phyloP scores from a whole-genome alignment of 2,797 vertebrate species.

The Eulemur mongoz region DNA sequence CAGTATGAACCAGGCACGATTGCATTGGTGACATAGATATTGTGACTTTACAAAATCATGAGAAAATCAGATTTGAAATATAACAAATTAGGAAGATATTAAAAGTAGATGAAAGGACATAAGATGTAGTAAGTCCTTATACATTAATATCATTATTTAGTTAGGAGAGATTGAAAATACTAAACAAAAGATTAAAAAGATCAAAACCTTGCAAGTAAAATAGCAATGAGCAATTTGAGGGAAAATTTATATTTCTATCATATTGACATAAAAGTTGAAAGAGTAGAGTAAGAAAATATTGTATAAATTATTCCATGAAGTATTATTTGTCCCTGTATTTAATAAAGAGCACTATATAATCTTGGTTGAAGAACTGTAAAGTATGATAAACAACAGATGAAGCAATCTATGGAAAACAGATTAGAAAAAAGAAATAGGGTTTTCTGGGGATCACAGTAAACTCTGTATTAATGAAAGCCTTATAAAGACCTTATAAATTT shows the following conservation, averaged over 20 bases:
- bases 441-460: fast-evolving
- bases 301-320: background rate
- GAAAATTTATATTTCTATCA: slow-evolving; percentile 42
- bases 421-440: background rate
- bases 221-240: background rate
- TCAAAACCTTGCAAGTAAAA: background rate
- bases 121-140: background rate
- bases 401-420: background rate
- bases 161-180: background rate
- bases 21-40: background rate
- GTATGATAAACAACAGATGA: background rate
- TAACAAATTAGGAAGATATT: background rate
- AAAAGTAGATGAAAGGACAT: background rate
- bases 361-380: background rate
- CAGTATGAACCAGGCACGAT: background rate
- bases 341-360: background rate
- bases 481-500: background rate
- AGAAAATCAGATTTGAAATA: background rate
- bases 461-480: fast-evolving
- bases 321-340: background rate
- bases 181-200: background rate
- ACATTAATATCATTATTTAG: background rate
- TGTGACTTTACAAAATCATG: background rate
- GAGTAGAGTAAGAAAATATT: background rate
- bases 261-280: slow-evolving; percentile 42